Evolutionary conservation across 2,888 invertebrate species (phyloP), one percentile per base, ranked within the genome.

Genomic region (Cybosia mesomella): DNA sequence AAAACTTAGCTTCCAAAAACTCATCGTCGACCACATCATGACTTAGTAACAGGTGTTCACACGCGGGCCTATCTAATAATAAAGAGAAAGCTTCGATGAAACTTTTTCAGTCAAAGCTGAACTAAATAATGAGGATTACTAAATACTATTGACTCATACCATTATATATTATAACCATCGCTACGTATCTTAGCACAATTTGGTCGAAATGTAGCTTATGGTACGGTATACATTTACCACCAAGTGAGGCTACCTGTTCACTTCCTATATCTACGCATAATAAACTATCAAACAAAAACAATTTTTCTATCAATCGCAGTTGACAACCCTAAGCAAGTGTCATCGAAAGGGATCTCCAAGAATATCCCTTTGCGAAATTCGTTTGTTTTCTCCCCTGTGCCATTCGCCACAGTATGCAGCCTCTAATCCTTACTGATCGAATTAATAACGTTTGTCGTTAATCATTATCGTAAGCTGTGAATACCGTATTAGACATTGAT

Each of bases 381-480:
- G 91, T 92, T 94, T 93, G 92, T 94, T 95, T 94, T 93, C 94
- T 93, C 89, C 63, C 85, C 83, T 85, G 84, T 85, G 84, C 90
- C 90, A 89, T 87, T 82, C 82, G 84, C 87, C 87, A 65, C 88
- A 83, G 84, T 79, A 79, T 83, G 86, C 83, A 86, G 85, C 83
- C 84, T 88, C 87, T 94, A 94, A 95, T 93, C 94, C 93, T 72
- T 80, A 87, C 83, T 89, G 91, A 93, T 94, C 92, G 94, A 93
- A 94, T 95, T 94, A 95, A 94, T 93, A 92, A 91, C 91, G 87
- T 90, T 89, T 89, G 93, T 94, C 94, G 94, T 94, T 94, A 89
- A 94, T 94, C 94, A 95, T 95, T 94, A 94, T 92, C 83, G 92
- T 93, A 91, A 94, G 92, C 93, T 90, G 83, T 86, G 93, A 92